A percentile compares a stretch with the other conserved stretches of the same genome.
Evolutionary conservation across 2,797 vertebrate genomes (phyloP).

Genomic region (Rhinichthys osculus): DNA sequence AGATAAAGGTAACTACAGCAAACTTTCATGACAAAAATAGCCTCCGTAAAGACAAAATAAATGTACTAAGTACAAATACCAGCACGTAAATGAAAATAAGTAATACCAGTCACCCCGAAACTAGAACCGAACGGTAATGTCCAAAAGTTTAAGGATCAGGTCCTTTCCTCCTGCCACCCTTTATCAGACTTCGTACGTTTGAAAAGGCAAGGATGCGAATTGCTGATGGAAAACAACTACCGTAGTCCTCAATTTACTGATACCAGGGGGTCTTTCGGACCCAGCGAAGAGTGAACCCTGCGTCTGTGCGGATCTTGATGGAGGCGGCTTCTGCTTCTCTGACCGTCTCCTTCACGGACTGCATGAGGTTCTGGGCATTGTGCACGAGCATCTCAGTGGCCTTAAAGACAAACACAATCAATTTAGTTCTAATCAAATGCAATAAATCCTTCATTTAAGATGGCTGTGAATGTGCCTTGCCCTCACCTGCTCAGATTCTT

Average conservation of each 20-base stretch:
- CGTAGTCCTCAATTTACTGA: constrained; percentile 80
- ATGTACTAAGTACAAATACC: constrained; percentile 29
- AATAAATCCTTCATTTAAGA: neutral
- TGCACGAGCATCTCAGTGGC: constrained; percentile 99
- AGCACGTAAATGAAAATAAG: constrained; percentile 41
- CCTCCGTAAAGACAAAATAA: constrained; percentile 46
- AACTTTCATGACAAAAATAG: constrained; percentile 59
- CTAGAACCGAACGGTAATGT: constrained; percentile 10
- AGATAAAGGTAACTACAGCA: constrained; percentile 65
- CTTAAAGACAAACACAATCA: constrained; percentile 71
- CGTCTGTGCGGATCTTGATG: constrained; percentile 98
- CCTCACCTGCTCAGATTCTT: constrained; percentile 96
- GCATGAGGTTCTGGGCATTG: constrained; percentile 99
- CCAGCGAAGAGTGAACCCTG: constrained; percentile 97
- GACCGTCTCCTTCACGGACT: constrained; percentile 98
- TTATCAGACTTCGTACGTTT: constrained; percentile 25
- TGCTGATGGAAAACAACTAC: neutral
- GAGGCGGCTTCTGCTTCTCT: constrained; percentile 98
- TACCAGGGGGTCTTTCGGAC: constrained; percentile 99
- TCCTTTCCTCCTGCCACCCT: constrained; percentile 24
- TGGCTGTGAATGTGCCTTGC: neutral
- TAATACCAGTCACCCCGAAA: constrained; percentile 17
- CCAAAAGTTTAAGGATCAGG: constrained; percentile 38
- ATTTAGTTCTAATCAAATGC: neutral
- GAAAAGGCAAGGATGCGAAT: constrained; percentile 33